Evolutionary conservation across 2,113 vertebrate genomes (phyloP), one percentile per base, ranked within the genome.

Genomic region (Myocastor coypus): DNA sequence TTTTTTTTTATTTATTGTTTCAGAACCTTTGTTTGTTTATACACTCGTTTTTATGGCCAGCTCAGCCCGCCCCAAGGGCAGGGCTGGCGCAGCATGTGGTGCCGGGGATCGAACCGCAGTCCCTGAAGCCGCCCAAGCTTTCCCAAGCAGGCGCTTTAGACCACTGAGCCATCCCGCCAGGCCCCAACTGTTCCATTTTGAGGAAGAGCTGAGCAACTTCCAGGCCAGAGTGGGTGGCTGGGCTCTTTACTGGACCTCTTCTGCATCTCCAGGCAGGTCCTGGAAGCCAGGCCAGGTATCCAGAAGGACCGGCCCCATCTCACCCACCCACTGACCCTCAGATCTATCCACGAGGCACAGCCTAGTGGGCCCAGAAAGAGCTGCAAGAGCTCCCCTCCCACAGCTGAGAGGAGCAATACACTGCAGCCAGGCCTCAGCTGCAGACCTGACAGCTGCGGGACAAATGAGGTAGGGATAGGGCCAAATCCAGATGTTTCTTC

Each of bases 191-290:
- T 8, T 46, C 6, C 24, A 10, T 14, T 30, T 64, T 28, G 16
- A 12, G 55, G 61, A 87, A 71, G 59, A 63, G 9, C 16, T 0
- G 0, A 20, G 17, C 34, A 30, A 34, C 34, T 77, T 81, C 80
- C 32, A 8, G 69, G 59, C 19, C 0, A 0, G 3, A 7, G 5
- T 2, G 12, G 13, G 50, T 4, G n/a, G 5, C 32, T 4, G 30
- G 28, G 32, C n/a, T 3, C 37, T 17, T 57, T 37, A 7, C 10
- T 7, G 4, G 4, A 1, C 61, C 63, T 68, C 28, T 61, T 20
- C 85, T 37, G 34, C 61, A 32, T 59, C 26, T 13, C 26, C 46
- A 71, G 80, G 46, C 20, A 10, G 77, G 24, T 28, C 40, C 68
- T 81, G 17, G n/a, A 50, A 16, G 64, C 40, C 32, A 22, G 37